phyloP scores from a whole-genome alignment of 2,797 vertebrate species.

The Rhinatrema bivittatum region DNA sequence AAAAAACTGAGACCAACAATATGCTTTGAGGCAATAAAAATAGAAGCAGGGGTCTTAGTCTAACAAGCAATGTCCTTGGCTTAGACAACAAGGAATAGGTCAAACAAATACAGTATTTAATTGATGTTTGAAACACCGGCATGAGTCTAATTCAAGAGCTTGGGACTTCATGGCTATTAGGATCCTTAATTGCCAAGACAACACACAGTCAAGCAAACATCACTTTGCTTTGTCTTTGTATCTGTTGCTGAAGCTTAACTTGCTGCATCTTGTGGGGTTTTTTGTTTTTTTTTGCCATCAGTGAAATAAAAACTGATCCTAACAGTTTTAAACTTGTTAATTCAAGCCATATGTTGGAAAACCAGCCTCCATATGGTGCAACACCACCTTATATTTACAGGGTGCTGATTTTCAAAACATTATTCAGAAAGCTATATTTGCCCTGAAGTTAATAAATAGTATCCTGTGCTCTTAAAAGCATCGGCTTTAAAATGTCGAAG shows the following conservation, averaged over 20 bases:
- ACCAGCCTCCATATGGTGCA: constrained; percentile 61
- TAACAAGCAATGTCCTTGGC: too few relatives aligned
- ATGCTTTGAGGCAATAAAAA: too few relatives aligned
- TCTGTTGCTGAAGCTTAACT: constrained; percentile 39
- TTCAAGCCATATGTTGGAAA: constrained; percentile 70
- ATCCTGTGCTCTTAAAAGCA: constrained; percentile 25
- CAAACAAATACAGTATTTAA: too few relatives aligned
- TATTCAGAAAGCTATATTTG: constrained; percentile 56
- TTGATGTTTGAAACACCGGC: too few relatives aligned
- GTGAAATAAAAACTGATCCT: constrained; percentile 74
- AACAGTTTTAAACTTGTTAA: constrained; percentile 77
- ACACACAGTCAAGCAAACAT: constrained; percentile 12
- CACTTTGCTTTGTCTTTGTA: constrained; percentile 29
- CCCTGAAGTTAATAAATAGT: constrained; percentile 45
- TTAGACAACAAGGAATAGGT: too few relatives aligned
- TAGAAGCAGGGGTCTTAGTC: too few relatives aligned
- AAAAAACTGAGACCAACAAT: too few relatives aligned
- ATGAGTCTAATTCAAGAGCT: too few relatives aligned
- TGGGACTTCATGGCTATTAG: too few relatives aligned
- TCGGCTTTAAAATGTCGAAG: constrained; percentile 34
- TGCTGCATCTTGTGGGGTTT: constrained; percentile 47
- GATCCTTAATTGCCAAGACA: constrained; percentile 22
- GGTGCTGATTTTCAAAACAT: constrained; percentile 61
- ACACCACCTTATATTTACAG: constrained; percentile 67
- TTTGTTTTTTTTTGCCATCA: constrained; percentile 48